phyloP scores from a whole-genome alignment of 1,140 invertebrate species.

The Tetramorium simillimum region DNA sequence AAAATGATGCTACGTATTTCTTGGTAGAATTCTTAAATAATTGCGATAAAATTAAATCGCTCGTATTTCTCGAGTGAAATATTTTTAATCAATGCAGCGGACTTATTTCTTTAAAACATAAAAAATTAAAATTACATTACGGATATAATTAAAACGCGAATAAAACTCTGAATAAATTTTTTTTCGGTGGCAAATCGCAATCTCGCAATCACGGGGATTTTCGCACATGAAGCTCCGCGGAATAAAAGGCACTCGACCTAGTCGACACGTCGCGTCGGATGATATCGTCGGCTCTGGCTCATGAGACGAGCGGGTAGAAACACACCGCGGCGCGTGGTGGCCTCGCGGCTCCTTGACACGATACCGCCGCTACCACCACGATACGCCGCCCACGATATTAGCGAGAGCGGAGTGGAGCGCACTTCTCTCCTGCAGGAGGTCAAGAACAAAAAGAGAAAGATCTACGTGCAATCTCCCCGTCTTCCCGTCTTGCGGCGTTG shows the following conservation, averaged over 20 bases:
- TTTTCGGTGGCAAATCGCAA: neutral
- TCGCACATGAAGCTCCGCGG: neutral
- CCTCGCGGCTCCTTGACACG: slow-evolving; percentile 68
- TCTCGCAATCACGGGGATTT: neutral
- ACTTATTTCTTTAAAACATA: neutral
- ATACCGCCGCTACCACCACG: slow-evolving; percentile 60
- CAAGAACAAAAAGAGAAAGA: slow-evolving; percentile 49
- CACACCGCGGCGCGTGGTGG: neutral
- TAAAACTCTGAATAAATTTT: neutral
- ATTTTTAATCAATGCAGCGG: neutral
- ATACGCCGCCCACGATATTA: slow-evolving; percentile 64
- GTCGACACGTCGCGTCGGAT: too few species aligned
- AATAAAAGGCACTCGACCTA: neutral
- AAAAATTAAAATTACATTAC: neutral
- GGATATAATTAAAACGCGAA: neutral
- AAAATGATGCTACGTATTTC: neutral
- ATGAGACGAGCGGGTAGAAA: slow-evolving; percentile 27
- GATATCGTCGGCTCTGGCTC: slow-evolving; percentile 38
- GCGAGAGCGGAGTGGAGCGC: slow-evolving; percentile 49
- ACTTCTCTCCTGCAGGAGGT: slow-evolving; percentile 48
- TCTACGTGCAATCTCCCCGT: slow-evolving; percentile 14
- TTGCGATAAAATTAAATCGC: neutral
- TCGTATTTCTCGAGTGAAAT: neutral
- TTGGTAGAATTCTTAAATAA: neutral
- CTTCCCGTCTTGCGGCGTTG: neutral